These are phyloP conservation scores for Meloe dianella DNA, from an alignment of 2,888 invertebrate species.

Conservation along the genomic window DNA sequence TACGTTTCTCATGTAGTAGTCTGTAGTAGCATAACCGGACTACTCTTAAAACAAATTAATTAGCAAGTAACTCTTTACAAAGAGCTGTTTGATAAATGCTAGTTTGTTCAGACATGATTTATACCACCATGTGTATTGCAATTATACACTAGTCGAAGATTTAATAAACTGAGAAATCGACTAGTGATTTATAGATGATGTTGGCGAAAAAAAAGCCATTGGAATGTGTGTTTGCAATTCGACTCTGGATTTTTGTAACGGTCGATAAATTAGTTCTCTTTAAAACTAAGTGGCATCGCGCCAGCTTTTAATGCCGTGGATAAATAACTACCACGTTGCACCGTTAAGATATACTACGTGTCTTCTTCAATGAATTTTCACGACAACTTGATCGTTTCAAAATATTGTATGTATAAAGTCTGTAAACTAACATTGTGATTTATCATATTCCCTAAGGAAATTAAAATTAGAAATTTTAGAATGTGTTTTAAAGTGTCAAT, in stretches of 20 bases:
- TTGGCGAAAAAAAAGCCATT: slow-evolving; percentile 19
- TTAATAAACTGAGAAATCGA: slow-evolving; percentile 59
- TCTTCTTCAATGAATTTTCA: slow-evolving; percentile 46
- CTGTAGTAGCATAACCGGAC: background rate
- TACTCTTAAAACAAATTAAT: slow-evolving; percentile 40
- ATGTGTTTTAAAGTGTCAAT: background rate
- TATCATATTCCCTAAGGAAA: slow-evolving; percentile 8
- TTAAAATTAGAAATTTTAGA: slow-evolving; percentile 2
- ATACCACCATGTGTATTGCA: slow-evolving; percentile 55
- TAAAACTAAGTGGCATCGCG: slow-evolving; percentile 45
- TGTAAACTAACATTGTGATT: background rate
- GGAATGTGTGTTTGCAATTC: slow-evolving; percentile 48
- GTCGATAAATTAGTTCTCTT: slow-evolving; percentile 50
- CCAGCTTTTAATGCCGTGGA: slow-evolving; percentile 44
- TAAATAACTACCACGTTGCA: slow-evolving; percentile 43
- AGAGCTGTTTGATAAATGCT: slow-evolving; percentile 50
- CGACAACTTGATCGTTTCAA: slow-evolving; percentile 40
- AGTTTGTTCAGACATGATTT: slow-evolving; percentile 54
- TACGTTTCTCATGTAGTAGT: background rate
- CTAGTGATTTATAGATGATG: slow-evolving; percentile 51
- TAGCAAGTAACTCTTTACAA: slow-evolving; percentile 31
- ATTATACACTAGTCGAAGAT: slow-evolving; percentile 57
- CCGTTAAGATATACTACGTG: slow-evolving; percentile 44
- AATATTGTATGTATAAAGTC: slow-evolving; percentile 40
- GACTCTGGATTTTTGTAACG: slow-evolving; percentile 47